phyloP scores from a whole-genome alignment of 2,797 vertebrate species.

The Sebastes taczanowskii region DNA sequence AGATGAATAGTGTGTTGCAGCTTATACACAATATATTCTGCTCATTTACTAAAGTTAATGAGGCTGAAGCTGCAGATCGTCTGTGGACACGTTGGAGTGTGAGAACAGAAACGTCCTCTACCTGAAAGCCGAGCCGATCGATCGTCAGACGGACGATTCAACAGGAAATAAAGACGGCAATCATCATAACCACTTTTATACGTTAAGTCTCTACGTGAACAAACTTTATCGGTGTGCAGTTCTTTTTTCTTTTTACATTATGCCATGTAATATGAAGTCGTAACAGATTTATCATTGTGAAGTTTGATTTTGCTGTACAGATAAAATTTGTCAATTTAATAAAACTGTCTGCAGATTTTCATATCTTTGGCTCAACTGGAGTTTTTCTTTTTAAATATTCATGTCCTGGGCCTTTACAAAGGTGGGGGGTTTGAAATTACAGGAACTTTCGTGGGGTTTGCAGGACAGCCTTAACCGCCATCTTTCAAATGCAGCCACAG shows the following conservation, averaged over 20 bases:
- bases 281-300: slow-evolving; percentile 88
- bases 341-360: slow-evolving; percentile 92
- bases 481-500: too few relatives aligned
- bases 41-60: neutral
- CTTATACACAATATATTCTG: neutral
- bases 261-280: slow-evolving; percentile 87
- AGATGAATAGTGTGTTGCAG: neutral
- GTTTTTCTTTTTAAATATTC: neutral
- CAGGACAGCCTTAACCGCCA: too few relatives aligned
- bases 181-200: slow-evolving; percentile 79
- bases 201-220: slow-evolving; percentile 77
- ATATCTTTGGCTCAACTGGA: slow-evolving; percentile 45
- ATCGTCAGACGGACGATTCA: neutral
- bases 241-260: slow-evolving; percentile 75
- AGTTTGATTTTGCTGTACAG: slow-evolving; percentile 90
- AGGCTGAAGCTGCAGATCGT: neutral
- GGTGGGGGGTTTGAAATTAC: too few relatives aligned
- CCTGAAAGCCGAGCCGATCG: neutral
- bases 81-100: neutral
- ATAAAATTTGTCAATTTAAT: slow-evolving; percentile 95
- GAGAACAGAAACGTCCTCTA: neutral
- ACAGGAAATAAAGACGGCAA: slow-evolving; percentile 18
- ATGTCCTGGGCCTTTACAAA: neutral
- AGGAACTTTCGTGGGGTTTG: too few relatives aligned
- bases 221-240: slow-evolving; percentile 74